These are phyloP conservation scores for Craniophora ligustri DNA, from an alignment of 2,888 invertebrate species.

Conservation along the genomic window DNA sequence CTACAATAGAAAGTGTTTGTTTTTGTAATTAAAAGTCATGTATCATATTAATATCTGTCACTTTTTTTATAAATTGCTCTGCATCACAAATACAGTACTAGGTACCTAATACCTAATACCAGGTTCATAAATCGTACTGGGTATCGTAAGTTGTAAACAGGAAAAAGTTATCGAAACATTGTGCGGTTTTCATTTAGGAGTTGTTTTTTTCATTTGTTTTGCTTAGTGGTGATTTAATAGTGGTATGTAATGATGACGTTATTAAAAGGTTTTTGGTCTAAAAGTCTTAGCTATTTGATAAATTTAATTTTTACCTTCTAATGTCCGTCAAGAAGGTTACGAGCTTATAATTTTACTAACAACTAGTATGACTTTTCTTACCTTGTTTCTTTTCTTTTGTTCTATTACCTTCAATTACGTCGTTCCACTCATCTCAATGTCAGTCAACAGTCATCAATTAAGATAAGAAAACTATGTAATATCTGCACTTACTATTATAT, in stretches of 20 bases:
- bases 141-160: slow-evolving; percentile 7
- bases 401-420: slow-evolving; percentile 16
- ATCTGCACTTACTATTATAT: slow-evolving; percentile 14
- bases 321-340: too few relatives aligned
- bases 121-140: not conserved
- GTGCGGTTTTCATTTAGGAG: too few relatives aligned
- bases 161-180: not conserved
- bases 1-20: slow-evolving; percentile 30
- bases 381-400: not conserved
- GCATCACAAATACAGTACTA: too few relatives aligned
- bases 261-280: too few relatives aligned
- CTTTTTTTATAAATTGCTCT: not conserved
- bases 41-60: slow-evolving; percentile 3
- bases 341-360: too few relatives aligned
- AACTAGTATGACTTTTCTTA: too few relatives aligned
- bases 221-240: too few relatives aligned
- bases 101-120: too few relatives aligned
- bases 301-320: too few relatives aligned
- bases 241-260: too few relatives aligned
- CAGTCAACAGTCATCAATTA: slow-evolving; percentile 29
- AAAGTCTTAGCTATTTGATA: too few relatives aligned
- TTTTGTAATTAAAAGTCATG: slow-evolving; percentile 24
- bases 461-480: slow-evolving; percentile 17
- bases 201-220: too few relatives aligned
- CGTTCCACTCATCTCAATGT: slow-evolving; percentile 23